These are phyloP conservation scores for Aphidius colemani DNA, from an alignment of 2,888 invertebrate species.

Conservation along the genomic window DNA sequence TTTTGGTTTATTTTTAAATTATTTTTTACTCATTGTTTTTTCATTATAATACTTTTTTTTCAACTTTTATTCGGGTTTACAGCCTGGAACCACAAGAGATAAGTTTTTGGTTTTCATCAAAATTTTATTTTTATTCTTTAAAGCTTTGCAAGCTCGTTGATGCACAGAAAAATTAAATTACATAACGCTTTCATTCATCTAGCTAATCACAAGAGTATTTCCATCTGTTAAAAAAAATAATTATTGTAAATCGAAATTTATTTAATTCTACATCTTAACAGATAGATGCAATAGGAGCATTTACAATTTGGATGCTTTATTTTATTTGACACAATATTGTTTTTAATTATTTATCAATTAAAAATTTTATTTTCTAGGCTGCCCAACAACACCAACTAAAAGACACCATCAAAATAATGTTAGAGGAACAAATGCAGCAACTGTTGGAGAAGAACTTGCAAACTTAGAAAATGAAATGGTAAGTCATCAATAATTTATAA, in stretches of 20 bases:
- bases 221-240: slow-evolving; percentile 19
- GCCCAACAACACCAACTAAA: slow-evolving; percentile 67
- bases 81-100: slow-evolving; percentile 48
- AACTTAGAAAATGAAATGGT: slow-evolving; percentile 86
- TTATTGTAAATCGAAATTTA: not conserved
- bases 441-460: slow-evolving; percentile 75
- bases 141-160: slow-evolving; percentile 15
- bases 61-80: slow-evolving; percentile 33
- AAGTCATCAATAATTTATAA: slow-evolving; percentile 59
- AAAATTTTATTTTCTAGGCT: slow-evolving; percentile 60
- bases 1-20: slow-evolving; percentile 29
- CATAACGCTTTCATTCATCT: slow-evolving; percentile 22
- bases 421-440: slow-evolving; percentile 58
- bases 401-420: slow-evolving; percentile 49
- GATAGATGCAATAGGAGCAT: too few species aligned
- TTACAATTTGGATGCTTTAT: too few species aligned
- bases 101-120: slow-evolving; percentile 41
- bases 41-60: slow-evolving; percentile 18
- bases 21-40: slow-evolving; percentile 12
- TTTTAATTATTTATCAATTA: not conserved
- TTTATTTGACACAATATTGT: not conserved
- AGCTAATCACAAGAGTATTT: slow-evolving; percentile 24
- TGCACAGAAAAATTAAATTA: not conserved
- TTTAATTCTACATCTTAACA: not conserved
- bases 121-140: slow-evolving; percentile 27